A percentile compares a stretch with the other conserved stretches of the same genome.
Conservation (phyloP, 1,140 invertebrate genomes). For the Drosophila sp. region DNA sequence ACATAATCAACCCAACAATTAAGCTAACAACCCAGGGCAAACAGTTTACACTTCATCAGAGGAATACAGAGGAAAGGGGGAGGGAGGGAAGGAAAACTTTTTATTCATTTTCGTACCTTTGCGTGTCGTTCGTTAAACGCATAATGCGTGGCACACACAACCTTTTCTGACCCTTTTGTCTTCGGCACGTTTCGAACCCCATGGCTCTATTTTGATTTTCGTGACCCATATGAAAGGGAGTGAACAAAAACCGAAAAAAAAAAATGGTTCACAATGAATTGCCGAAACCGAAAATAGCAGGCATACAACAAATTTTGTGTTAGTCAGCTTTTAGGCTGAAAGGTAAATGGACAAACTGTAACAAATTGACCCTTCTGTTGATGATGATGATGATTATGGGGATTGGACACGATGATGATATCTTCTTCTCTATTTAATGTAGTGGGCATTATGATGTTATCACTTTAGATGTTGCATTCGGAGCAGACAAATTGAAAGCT, state of each 20-base stretch:
- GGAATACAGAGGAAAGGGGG: conserved; percentile 37
- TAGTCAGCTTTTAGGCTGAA: conserved; percentile 49
- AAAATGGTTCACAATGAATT: conserved; percentile 52
- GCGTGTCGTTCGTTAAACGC: conserved; percentile 60
- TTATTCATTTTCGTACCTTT: conserved; percentile 24
- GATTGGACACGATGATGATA: conserved; percentile 23
- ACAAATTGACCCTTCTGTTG: conserved; percentile 60
- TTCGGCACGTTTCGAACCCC: conserved; percentile 49
- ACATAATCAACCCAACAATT: neutral
- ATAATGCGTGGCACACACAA: conserved; percentile 50
- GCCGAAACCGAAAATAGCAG: conserved; percentile 46
- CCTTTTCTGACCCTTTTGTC: conserved; percentile 61
- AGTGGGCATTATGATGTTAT: conserved; percentile 27
- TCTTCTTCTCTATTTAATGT: conserved; percentile 10
- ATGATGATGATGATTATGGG: conserved; percentile 44
- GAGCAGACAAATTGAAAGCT: conserved; percentile 70
- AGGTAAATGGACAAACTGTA: conserved; percentile 47
- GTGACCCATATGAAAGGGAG: conserved; percentile 45
- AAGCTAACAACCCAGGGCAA: conserved; percentile 29
- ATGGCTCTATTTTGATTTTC: conserved; percentile 62
- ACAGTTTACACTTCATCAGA: conserved; percentile 71
- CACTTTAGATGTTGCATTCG: conserved; percentile 41
- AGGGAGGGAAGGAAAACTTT: neutral
- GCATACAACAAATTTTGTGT: conserved; percentile 43
- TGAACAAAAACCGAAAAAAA: conserved; percentile 5